These are phyloP conservation scores for Bambusicola thoracicus DNA, from an alignment of 2,113 vertebrate genomes.

Conservation along the genomic window DNA sequence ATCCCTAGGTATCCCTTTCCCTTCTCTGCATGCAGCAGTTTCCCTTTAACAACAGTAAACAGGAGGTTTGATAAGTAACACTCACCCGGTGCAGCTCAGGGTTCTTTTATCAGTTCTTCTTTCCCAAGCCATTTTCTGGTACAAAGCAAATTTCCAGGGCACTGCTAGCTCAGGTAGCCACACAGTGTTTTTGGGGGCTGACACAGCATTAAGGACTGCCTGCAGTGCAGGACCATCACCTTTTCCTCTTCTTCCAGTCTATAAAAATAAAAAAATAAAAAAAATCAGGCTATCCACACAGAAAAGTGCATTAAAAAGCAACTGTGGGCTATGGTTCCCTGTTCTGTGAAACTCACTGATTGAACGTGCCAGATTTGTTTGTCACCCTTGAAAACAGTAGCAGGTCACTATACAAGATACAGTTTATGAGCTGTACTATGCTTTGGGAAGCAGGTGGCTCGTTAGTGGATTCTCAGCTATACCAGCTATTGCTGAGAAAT, in stretches of 20 bases:
- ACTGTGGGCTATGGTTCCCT: neutral
- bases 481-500: neutral
- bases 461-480: neutral
- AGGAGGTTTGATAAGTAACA: neutral
- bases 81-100: constrained; percentile 5
- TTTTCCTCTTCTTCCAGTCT: constrained; percentile 42
- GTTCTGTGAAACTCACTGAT: neutral
- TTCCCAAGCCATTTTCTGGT: neutral
- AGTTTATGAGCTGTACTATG: neutral
- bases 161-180: neutral
- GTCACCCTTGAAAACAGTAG: neutral
- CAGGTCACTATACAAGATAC: neutral
- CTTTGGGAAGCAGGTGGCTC: neutral
- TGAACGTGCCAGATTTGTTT: neutral
- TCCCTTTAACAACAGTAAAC: neutral
- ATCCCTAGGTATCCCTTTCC: neutral
- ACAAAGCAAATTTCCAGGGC: neutral
- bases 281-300: constrained; percentile 13
- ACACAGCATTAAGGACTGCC: neutral
- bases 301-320: neutral
- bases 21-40: neutral
- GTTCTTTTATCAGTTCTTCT: neutral
- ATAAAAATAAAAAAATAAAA: constrained; percentile 20
- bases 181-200: neutral
- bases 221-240: constrained; percentile 9